These are phyloP conservation scores for Itoplectis maculator DNA, from an alignment of 2,888 invertebrate genomes.

Conservation along the genomic window DNA sequence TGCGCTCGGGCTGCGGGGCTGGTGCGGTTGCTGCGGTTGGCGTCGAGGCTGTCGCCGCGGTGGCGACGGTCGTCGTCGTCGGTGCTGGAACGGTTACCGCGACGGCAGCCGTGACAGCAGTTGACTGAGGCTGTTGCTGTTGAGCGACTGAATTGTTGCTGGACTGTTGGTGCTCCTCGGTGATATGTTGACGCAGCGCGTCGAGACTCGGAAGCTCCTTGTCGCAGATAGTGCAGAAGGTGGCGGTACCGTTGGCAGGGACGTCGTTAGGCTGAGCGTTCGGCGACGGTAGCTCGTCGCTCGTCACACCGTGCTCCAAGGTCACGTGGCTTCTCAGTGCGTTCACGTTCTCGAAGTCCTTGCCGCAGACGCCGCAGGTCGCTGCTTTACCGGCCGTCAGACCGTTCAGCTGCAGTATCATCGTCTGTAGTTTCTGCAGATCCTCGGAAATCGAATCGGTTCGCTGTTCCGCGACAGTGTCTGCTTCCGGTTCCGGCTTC, in stretches of 20 bases:
- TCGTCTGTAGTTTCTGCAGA: slow-evolving; percentile 94
- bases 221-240: slow-evolving; percentile 86
- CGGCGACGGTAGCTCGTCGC: slow-evolving; percentile 77
- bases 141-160: slow-evolving; percentile 71
- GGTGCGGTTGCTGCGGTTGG: no score
- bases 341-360: slow-evolving; percentile 90
- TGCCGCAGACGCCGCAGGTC: slow-evolving; percentile 89
- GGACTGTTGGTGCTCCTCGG: slow-evolving; percentile 87
- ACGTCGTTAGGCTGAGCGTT: slow-evolving; percentile 79
- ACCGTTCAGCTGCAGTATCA: slow-evolving; percentile 95
- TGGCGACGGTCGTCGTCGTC: slow-evolving; percentile 17
- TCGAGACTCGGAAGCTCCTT: slow-evolving; percentile 88
- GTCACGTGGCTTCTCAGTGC: slow-evolving; percentile 90
- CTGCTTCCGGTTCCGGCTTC: slow-evolving; percentile 79
- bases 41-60: no score
- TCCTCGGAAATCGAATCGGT: slow-evolving; percentile 91
- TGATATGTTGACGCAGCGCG: slow-evolving; percentile 89
- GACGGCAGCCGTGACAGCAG: slow-evolving; percentile 39
- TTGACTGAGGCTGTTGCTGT: slow-evolving; percentile 57
- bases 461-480: slow-evolving; percentile 84
- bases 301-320: slow-evolving; percentile 87
- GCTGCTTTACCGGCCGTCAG: slow-evolving; percentile 87
- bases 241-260: slow-evolving; percentile 77
- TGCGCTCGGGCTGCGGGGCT: slow-evolving; percentile 84
- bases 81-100: slow-evolving; percentile 41